Base-by-base conservation (phyloP, 2,888 invertebrate genomes). In the Catocala nupta region DNA sequence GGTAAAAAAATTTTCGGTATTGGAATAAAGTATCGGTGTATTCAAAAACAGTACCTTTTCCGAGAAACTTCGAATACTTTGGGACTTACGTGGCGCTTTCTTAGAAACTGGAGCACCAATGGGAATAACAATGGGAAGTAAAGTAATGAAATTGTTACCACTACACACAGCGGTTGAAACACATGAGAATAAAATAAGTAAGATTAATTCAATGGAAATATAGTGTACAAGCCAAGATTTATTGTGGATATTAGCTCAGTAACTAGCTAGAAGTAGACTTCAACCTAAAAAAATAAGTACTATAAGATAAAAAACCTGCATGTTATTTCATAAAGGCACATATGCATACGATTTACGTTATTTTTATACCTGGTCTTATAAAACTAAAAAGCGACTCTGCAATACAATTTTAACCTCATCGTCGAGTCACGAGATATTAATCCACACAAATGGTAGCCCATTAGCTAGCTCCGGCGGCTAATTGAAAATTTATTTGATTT, bases 401-500 rank as follows among this genome's bases (percentile, higher is more conserved):
- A 62, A 49, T 48, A 39, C 33, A 63, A 72, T 72, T 73, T 64
- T 56, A 70, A 78, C 70, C 62, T 65, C 64, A 70, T 73, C 61
- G 58, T 45, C 16, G 36, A 62, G 65, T 63, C 68, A 61, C 51
- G 11, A 70, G 66, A 68, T 69, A 68, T 71, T 78, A 80, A 78
- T 81, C 73, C 70, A 75, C 70, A 79, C 65, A 76, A 79, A 81
- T 81, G 72, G 64, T 72, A 59, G 59, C 65, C 71, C 68, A 81
- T 78, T 75, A 73, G 53, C 62, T 52, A 51, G 62, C 57, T 64
- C 65, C 63, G 69, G 71, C 69, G 55, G 69, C 65, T 76, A 72
- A 75, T 79, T 78, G 78, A 77, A 79, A 80, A 77, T 77, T 75
- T 73, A 80, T 81, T 83, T 80, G 83, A 83, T 85, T 85, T 83